These are phyloP conservation scores for Lates calcarifer DNA, from an alignment of 2,113 vertebrate species.

Conservation along the genomic window DNA sequence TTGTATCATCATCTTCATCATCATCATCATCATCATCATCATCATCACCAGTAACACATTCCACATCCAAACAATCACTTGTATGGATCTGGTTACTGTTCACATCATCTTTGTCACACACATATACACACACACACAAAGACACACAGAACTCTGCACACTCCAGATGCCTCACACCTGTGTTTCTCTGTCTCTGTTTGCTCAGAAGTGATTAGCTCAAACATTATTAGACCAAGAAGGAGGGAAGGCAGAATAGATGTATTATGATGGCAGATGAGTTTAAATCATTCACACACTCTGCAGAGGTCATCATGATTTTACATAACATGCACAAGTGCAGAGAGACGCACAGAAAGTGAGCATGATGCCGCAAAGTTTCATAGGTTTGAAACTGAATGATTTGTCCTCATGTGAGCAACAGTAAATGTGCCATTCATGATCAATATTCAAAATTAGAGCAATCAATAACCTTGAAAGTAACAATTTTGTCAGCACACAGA, in stretches of 20 bases:
- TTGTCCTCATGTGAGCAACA: conserved; percentile 27
- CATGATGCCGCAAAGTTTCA: conserved; percentile 30
- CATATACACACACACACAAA: conserved; percentile 18
- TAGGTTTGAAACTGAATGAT: background rate
- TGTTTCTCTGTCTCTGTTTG: conserved; percentile 46
- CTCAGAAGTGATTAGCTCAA: conserved; percentile 33
- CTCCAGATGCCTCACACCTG: conserved; percentile 46
- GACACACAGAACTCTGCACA: conserved; percentile 42
- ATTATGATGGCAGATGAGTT: conserved; percentile 8
- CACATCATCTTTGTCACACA: conserved; percentile 35
- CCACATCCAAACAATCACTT: conserved; percentile 53
- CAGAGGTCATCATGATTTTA: conserved; percentile 8
- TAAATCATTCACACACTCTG: conserved; percentile 14
- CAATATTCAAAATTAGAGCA: conserved; percentile 40
- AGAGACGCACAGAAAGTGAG: conserved; percentile 14
- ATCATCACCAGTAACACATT: conserved; percentile 64
- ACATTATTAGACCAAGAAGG: conserved; percentile 1
- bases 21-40: conserved; percentile 60
- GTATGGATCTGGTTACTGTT: conserved; percentile 55
- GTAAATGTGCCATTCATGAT: conserved; percentile 68
- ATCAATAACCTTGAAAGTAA: conserved; percentile 51
- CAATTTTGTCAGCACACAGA: conserved; percentile 62
- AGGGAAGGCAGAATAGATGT: conserved; percentile 10
- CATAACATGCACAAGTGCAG: conserved; percentile 2
- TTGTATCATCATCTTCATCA: conserved; percentile 32